These are phyloP conservation scores for Eucriotettix oculatus DNA, from an alignment of 2,888 invertebrate species.

Conservation along the genomic window DNA sequence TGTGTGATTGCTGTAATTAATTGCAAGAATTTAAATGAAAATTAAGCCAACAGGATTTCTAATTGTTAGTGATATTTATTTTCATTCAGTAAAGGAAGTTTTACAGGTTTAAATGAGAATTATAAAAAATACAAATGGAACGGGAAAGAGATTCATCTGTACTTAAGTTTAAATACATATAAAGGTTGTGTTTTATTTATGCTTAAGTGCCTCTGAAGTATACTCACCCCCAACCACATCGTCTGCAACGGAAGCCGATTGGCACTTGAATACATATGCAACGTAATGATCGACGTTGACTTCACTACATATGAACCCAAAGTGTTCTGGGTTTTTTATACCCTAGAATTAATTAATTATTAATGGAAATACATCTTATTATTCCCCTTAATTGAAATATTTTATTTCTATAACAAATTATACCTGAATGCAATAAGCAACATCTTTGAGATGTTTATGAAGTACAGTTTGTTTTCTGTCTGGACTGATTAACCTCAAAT, in stretches of 20 bases:
- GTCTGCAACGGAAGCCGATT: conserved; percentile 63
- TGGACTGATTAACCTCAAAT: conserved; percentile 79
- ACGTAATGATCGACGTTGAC: conserved; percentile 45
- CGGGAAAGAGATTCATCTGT: too few species aligned
- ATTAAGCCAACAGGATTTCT: too few species aligned
- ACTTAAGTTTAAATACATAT: background rate
- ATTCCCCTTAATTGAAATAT: background rate
- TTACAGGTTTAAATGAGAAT: too few species aligned
- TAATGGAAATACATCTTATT: background rate
- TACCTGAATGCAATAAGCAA: conserved; percentile 70
- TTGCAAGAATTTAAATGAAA: too few species aligned
- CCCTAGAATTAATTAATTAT: conserved; percentile 35
- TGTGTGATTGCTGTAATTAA: conserved; percentile 52
- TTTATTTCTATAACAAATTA: conserved; percentile 1
- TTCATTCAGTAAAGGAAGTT: too few species aligned
- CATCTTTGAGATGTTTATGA: conserved; percentile 74
- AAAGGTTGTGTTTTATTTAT: too few species aligned
- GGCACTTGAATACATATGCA: conserved; percentile 80
- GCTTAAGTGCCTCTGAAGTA: too few species aligned
- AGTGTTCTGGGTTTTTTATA: conserved; percentile 63
- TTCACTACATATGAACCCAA: conserved; percentile 88
- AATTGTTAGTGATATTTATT: too few species aligned
- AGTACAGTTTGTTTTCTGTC: conserved; percentile 81
- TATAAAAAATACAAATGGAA: background rate
- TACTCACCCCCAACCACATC: conserved; percentile 56